These are phyloP conservation scores for Dolichoris vasculosae DNA, from an alignment of 1,140 invertebrate genomes.

Conservation along the genomic window DNA sequence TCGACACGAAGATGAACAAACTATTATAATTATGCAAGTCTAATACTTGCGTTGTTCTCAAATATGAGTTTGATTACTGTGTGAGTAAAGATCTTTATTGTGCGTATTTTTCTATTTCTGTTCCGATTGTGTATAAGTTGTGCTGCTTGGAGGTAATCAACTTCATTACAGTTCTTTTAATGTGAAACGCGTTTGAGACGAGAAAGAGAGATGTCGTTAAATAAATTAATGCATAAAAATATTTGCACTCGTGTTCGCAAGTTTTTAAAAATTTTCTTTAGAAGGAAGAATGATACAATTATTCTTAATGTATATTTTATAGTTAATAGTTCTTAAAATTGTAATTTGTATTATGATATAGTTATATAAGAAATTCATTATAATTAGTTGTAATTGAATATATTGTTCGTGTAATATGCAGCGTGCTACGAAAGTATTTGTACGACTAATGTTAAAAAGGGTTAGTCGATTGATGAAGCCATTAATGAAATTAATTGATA, in stretches of 20 bases:
- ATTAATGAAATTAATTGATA: slow-evolving; percentile 50
- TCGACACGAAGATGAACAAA: slow-evolving; percentile 11
- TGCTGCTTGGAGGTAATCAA: neutral
- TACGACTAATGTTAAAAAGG: neutral
- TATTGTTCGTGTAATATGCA: neutral
- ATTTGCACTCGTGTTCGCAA: neutral
- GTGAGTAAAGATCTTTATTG: neutral
- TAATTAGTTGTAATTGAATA: neutral
- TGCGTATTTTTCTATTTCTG: neutral
- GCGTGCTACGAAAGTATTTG: neutral
- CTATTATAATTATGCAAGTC: slow-evolving; percentile 20
- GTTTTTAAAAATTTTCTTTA: too few relatives aligned
- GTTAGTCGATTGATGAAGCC: slow-evolving; percentile 44
- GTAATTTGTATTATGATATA: too few relatives aligned
- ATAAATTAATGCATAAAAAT: neutral
- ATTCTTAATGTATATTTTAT: too few relatives aligned
- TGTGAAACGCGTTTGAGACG: neutral
- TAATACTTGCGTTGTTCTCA: neutral
- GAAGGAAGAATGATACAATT: too few relatives aligned
- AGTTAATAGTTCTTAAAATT: too few relatives aligned
- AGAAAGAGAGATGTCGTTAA: neutral
- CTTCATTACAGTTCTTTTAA: neutral
- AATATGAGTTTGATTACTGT: neutral
- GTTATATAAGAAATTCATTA: neutral
- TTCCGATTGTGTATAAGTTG: neutral